Percentiles rank a stretch among this genome's conserved stretches.
These are phyloP conservation scores for Sebastes schlegelii DNA, from an alignment of 2,113 vertebrate species.

Conservation along the genomic window DNA sequence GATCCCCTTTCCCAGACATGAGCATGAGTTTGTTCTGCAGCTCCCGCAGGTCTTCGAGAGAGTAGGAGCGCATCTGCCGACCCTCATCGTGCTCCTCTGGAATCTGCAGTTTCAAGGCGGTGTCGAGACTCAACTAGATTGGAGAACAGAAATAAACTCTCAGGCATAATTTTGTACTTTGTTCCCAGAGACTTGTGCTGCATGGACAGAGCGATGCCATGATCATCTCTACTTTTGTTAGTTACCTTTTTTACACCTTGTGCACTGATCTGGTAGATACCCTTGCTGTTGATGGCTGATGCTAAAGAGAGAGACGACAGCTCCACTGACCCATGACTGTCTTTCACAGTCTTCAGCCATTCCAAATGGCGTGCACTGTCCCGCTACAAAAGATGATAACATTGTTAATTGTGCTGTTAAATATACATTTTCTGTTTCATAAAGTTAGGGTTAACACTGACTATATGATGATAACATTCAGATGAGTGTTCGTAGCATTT, in stretches of 20 bases:
- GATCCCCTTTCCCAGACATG: slow-evolving; percentile 94
- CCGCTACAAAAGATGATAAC: slow-evolving; percentile 75
- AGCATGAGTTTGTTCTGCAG: slow-evolving; percentile 98
- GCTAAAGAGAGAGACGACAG: slow-evolving; percentile 93
- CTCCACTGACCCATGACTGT: slow-evolving; percentile 96
- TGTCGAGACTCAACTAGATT: slow-evolving; percentile 87
- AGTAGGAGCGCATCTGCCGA: slow-evolving; percentile 79
- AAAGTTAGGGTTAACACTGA: neutral
- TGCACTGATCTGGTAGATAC: slow-evolving; percentile 88
- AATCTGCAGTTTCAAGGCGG: slow-evolving; percentile 84
- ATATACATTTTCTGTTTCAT: neutral
- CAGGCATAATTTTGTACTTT: neutral
- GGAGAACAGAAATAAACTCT: slow-evolving; percentile 7
- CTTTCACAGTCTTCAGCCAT: slow-evolving; percentile 96
- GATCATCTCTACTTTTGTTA: neutral
- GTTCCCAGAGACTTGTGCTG: neutral
- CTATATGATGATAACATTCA: neutral
- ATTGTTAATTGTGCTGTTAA: neutral
- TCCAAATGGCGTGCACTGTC: slow-evolving; percentile 92
- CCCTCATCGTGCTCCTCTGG: slow-evolving; percentile 77
- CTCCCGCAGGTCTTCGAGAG: slow-evolving; percentile 90
- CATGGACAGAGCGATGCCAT: neutral
- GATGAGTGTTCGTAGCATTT: neutral
- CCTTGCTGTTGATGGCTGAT: slow-evolving; percentile 92
- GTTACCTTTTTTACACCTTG: slow-evolving; percentile 80